Evolutionary conservation across 2,888 invertebrate genomes (phyloP), one percentile per base, ranked within the genome.

Genomic region (Synanthedon myopaeformis): DNA sequence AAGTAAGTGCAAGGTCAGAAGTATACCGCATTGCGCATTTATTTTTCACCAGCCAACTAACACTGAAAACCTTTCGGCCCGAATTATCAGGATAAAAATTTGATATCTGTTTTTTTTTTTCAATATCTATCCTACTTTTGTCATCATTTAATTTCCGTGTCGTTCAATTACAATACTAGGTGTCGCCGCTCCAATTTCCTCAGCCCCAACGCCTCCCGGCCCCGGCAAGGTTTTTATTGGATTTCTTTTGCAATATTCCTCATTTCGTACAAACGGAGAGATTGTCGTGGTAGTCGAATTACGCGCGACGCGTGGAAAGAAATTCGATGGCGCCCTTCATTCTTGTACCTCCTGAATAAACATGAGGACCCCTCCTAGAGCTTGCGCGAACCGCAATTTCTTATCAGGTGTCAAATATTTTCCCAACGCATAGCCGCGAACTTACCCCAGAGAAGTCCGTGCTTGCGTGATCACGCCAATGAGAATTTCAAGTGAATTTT

Each of bases 171-270:
- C 13, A n/a, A n/a, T 67, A 67, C 62, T 66, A 70, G 69, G 74
- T 79, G 78, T 76, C 77, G 74, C 72, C 74, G 67, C 74, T 75
- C 75, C 79, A 79, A 82, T 81, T 81, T 80, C 78, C 78, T 70
- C 67, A 60, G 60, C 61, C 58, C 59, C 48, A 55, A 55, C 59
- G 52, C 57, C 54, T 62, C 64, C 57, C 61, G 52, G 55, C 67
- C 56, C 56, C 53, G 58, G 10, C 17, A 19, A 53, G 57, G 59
- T 60, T 70, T 65, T 82, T 81, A 79, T 82, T 81, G 73, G 77
- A 73, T 78, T 82, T 82, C 74, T 78, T 70, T 72, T 35, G 72
- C 75, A 76, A 81, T 82, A 79, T 81, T 75, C 75, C 72, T 74
- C 74, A 73, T 72, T 72, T 72, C 74, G 67, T 70, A 66, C 69